Percentiles rank a stretch among this genome's conserved stretches.
Evolutionary conservation across 2,113 vertebrate genomes (phyloP).

Genomic region (Sialia sialis): DNA sequence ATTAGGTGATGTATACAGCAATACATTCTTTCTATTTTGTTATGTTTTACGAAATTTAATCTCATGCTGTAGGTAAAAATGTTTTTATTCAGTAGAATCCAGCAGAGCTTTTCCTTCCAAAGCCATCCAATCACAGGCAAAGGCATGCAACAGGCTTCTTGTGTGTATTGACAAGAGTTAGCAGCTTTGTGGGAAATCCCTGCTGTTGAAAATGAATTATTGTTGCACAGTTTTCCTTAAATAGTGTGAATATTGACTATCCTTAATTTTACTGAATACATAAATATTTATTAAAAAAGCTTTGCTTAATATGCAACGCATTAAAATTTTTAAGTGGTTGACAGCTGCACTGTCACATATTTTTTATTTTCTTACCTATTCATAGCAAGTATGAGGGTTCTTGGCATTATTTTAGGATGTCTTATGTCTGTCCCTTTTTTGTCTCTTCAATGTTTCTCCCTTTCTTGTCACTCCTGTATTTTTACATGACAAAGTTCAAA

Average conservation of each 20-base stretch:
- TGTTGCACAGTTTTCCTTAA: neutral
- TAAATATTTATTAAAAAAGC: neutral
- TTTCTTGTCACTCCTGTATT: neutral
- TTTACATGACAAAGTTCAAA: neutral
- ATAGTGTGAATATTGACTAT: neutral
- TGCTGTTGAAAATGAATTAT: neutral
- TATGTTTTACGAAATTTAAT: neutral
- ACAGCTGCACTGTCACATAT: neutral
- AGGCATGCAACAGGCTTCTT: neutral
- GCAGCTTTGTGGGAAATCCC: neutral
- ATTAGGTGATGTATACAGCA: neutral
- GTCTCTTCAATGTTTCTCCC: neutral
- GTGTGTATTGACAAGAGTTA: neutral
- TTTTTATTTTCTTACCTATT: neutral
- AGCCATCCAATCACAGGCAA: neutral
- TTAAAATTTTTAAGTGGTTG: rapidly evolving
- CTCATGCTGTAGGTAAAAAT: neutral
- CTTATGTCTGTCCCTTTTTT: neutral
- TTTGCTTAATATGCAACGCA: neutral
- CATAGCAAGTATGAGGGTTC: neutral
- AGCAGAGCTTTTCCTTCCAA: neutral
- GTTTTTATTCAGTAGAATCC: neutral
- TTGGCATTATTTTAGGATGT: neutral
- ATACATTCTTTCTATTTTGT: neutral
- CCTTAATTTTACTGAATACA: neutral